phyloP scores from a whole-genome alignment of 1,140 invertebrate species.

The Drosophila pachea region DNA sequence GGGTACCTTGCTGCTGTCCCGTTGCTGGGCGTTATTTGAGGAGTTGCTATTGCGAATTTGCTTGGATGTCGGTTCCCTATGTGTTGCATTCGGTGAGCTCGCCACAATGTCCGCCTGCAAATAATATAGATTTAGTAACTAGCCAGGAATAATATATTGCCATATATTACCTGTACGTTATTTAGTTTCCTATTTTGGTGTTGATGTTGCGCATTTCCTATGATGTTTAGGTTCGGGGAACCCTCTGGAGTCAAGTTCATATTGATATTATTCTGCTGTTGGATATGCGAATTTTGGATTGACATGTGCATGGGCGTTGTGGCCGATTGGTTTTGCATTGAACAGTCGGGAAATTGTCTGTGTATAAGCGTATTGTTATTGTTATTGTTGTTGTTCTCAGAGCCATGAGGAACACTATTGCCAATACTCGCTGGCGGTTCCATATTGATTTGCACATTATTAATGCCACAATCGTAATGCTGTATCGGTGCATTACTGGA shows the following conservation, averaged over 20 bases:
- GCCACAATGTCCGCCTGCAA: constrained; percentile 58
- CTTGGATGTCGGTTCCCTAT: constrained; percentile 73
- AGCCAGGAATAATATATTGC: too few relatives aligned
- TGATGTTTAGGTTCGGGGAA: constrained; percentile 63
- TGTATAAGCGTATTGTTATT: constrained; percentile 75
- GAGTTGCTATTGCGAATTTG: constrained; percentile 60
- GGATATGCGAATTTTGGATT: constrained; percentile 75
- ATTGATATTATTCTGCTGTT: constrained; percentile 69
- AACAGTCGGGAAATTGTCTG: constrained; percentile 83
- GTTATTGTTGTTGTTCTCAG: constrained; percentile 81
- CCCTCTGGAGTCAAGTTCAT: constrained; percentile 62
- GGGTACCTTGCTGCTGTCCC: constrained; percentile 54
- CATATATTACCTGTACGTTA: constrained; percentile 59
- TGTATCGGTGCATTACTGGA: constrained; percentile 86
- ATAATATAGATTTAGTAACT: too few relatives aligned
- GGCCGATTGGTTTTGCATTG: constrained; percentile 81
- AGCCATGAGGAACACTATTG: constrained; percentile 89
- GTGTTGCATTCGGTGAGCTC: constrained; percentile 51
- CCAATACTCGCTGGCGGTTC: constrained; percentile 93
- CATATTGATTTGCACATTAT: constrained; percentile 88
- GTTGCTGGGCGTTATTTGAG: constrained; percentile 74
- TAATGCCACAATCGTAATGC: constrained; percentile 88
- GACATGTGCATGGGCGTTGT: constrained; percentile 82
- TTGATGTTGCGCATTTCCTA: constrained; percentile 62
- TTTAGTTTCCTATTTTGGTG: constrained; percentile 67